A percentile compares a stretch with the other conserved stretches of the same genome.
phyloP scores from a whole-genome alignment of 1,140 invertebrate genomes.

The Dinoponera quadriceps region DNA sequence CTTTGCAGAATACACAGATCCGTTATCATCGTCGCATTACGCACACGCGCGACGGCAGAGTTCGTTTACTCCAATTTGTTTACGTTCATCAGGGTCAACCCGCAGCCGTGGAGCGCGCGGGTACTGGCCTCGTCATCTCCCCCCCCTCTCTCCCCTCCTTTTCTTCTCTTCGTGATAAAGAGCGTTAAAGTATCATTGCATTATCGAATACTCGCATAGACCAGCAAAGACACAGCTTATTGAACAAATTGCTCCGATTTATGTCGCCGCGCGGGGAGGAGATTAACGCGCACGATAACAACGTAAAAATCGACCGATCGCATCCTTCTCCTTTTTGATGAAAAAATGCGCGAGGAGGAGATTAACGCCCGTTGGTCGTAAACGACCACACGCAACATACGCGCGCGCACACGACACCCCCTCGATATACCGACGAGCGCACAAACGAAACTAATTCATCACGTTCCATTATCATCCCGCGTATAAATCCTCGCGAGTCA shows the following conservation, averaged over 20 bases:
- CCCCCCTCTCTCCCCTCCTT: neutral
- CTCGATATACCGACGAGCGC: neutral
- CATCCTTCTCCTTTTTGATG: neutral
- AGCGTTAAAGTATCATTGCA: neutral
- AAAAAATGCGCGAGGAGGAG: slow-evolving; percentile 18
- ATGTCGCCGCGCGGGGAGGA: neutral
- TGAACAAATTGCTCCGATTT: slow-evolving; percentile 17
- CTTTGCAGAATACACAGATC: slow-evolving; percentile 47
- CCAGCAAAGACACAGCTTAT: neutral
- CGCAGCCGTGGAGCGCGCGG: slow-evolving; percentile 40
- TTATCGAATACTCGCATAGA: neutral
- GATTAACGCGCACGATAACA: neutral
- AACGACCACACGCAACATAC: neutral
- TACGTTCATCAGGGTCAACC: slow-evolving; percentile 67
- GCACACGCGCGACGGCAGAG: slow-evolving; percentile 18
- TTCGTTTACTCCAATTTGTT: slow-evolving; percentile 74
- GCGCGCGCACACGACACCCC: neutral
- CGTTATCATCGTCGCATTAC: slow-evolving; percentile 57
- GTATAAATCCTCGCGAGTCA: slow-evolving; percentile 50
- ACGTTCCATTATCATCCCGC: slow-evolving; percentile 55
- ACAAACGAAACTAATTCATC: slow-evolving; percentile 44
- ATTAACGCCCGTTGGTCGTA: too few relatives aligned
- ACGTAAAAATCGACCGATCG: slow-evolving; percentile 21
- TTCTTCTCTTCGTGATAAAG: too few relatives aligned
- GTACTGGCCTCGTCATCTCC: slow-evolving; percentile 59